Percentiles rank a stretch among this genome's conserved stretches.
phyloP scores from a whole-genome alignment of 2,888 invertebrate species.

The Scaptomyza parva region DNA sequence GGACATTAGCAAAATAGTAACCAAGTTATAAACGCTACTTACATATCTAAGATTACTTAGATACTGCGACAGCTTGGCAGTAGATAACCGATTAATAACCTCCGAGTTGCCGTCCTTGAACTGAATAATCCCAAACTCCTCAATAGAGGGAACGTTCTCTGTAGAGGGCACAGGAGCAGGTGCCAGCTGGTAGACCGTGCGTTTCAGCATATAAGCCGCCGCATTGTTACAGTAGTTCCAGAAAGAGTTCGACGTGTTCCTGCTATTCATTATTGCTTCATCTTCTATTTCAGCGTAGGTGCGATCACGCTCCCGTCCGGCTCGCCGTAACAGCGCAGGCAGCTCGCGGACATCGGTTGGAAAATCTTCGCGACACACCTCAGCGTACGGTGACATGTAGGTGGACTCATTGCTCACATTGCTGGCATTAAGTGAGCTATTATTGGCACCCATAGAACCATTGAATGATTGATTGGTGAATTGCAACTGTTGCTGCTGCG shows the following conservation, averaged over 20 bases:
- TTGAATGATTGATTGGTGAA: constrained; percentile 65
- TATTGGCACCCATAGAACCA: constrained; percentile 71
- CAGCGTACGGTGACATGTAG: constrained; percentile 82
- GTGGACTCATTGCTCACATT: constrained; percentile 73
- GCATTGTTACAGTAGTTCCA: constrained; percentile 85
- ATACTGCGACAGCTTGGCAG: constrained; percentile 90
- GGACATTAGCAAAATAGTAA: background rate
- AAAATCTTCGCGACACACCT: constrained; percentile 82
- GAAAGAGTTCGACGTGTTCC: constrained; percentile 82
- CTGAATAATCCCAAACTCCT: constrained; percentile 79
- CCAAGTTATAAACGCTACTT: constrained; percentile 55
- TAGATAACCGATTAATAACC: constrained; percentile 84
- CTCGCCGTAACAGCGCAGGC: constrained; percentile 53
- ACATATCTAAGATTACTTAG: constrained; percentile 91
- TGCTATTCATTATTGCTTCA: constrained; percentile 61
- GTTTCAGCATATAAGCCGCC: constrained; percentile 82
- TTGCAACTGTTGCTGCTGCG: constrained; percentile 57
- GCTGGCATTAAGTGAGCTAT: constrained; percentile 76
- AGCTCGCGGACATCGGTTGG: constrained; percentile 86
- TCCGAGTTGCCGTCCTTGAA: constrained; percentile 84
- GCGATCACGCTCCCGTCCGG: constrained; percentile 78
- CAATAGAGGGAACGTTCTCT: constrained; percentile 81
- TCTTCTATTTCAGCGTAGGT: constrained; percentile 73
- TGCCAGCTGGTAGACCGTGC: constrained; percentile 83
- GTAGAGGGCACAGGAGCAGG: constrained; percentile 79